A percentile compares a stretch with the other conserved stretches of the same genome.
Conservation (phyloP, 2,797 vertebrate genomes). For the Onychomys leucogaster region DNA sequence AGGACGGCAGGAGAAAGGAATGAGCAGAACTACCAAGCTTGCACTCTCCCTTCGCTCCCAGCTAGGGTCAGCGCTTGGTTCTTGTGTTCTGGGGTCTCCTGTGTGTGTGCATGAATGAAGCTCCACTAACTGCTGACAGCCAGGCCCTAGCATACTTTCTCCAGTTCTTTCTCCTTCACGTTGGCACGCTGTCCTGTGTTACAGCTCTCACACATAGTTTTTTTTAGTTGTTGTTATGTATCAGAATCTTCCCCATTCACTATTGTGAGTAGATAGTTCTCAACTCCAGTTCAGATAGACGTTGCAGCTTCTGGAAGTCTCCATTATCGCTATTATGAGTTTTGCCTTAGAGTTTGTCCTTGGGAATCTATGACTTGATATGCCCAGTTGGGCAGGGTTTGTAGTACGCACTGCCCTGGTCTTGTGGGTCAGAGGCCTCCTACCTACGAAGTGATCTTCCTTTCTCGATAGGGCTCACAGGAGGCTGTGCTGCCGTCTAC, state of each 20-base stretch:
- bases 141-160: rapidly evolving
- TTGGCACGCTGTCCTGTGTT: rapidly evolving
- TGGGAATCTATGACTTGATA: neutral
- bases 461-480: neutral
- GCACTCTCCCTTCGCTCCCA: rapidly evolving
- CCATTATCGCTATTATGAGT: neutral
- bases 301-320: neutral
- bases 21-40: neutral
- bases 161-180: neutral
- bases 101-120: neutral
- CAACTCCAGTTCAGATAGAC: neutral
- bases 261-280: neutral
- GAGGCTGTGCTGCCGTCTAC: neutral
- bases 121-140: neutral
- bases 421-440: neutral
- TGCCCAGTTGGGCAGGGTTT: neutral
- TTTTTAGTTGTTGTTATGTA: rapidly evolving
- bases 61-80: neutral
- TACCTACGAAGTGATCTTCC: neutral
- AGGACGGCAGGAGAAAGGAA: neutral
- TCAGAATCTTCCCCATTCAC: rapidly evolving
- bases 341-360: neutral
- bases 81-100: neutral
- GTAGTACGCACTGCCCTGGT: neutral
- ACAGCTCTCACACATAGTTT: rapidly evolving